Base-by-base conservation (phyloP, 2,888 invertebrate species). In the Agrenia bidenticulata region DNA sequence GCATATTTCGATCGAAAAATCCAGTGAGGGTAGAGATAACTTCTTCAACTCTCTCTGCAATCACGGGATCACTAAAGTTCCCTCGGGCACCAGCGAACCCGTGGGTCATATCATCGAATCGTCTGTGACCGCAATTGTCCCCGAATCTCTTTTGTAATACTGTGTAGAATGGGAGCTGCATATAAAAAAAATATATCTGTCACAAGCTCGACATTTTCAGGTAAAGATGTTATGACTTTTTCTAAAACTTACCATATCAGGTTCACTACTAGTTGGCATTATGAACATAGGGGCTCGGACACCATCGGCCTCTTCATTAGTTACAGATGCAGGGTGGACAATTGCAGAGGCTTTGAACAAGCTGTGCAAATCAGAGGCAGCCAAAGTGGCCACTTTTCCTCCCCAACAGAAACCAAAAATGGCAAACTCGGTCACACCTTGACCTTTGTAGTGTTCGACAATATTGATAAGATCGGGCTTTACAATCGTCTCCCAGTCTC, bases 151-250 rank as follows among this genome's bases (percentile, higher is more conserved):
- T 41, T 39, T 73, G 61, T 11, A 75, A 54, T 15, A 69, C 61
- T 5, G 71, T 60, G 42, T 73, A 72, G 49, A 73, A 73, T 56
- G 75, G 75, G 32, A 73, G 50, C 75, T 75, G 42, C n/a, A 24
- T 53, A 49, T 7, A 41, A 39, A 37, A 4, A 39, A n/a, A n/a
- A n/a, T n/a, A n/a, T n/a, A n/a, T n/a, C n/a, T n/a, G n/a, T n/a
- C n/a, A n/a, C n/a, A n/a, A n/a, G n/a, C n/a, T n/a, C n/a, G n/a
- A n/a, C n/a, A n/a, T n/a, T n/a, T n/a, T n/a, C n/a, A n/a, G n/a
- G n/a, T n/a, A n/a, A n/a, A n/a, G n/a, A n/a, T n/a, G n/a, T n/a
- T n/a, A n/a, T n/a, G n/a, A n/a, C n/a, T 39, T 39, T n/a, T n/a
- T n/a, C n/a, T 19, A 49, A 13, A 13, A 7, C 26, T 55, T 66